Base-by-base conservation (phyloP, 2,797 vertebrate genomes). In the Myiothlypis chrysogaster region DNA sequence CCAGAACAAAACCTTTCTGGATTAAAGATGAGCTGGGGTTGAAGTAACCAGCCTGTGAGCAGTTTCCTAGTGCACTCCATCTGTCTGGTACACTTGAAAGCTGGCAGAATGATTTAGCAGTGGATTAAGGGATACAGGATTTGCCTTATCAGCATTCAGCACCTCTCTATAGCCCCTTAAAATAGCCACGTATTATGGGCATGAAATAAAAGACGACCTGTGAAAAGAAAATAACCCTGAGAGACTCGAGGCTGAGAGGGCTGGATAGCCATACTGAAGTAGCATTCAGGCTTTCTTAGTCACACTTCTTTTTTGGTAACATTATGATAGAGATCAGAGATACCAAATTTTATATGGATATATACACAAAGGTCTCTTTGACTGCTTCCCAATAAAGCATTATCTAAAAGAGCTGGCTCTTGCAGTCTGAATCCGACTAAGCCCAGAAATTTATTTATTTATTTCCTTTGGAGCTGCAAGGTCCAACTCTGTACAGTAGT, bases 1-100 rank as follows among this genome's bases (percentile, higher is more conserved):
- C 96, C 97, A 97, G 94, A 95, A 95, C 94, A 94, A 98, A 97
- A 96, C 86, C 95, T 95, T 95, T 79, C 95, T 89, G 93, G 96
- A 96, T 96, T 96, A 94, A 96, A 85, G 90, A 98, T 95, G 96
- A 97, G 83, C 93, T 95, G 94, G 89, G 76, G 86, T 77, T 97
- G 95, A 96, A 91, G 94, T 96, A 96, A 93, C 93, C 94, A 95
- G 85, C 93, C 92, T 95, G 83, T 97, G 94, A 94, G 96, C 95
- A 97, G 95, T 89, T 95, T 97, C 83, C 95, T 97, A 93, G 94
- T 95, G 75, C 91, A 94, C 80, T 94, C 93, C 83, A 96, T 96
- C 94, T 95, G 94, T 87, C 85, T 91, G 73, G 95, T 91, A 83
- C 90, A 61, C 94, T 96, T 91, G 91, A 93, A 95, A 77, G 68